Percentiles rank a stretch among this genome's conserved stretches.
Evolutionary conservation across 2,113 vertebrate genomes (phyloP).

Genomic region (Syngnathoides biaculeatus): DNA sequence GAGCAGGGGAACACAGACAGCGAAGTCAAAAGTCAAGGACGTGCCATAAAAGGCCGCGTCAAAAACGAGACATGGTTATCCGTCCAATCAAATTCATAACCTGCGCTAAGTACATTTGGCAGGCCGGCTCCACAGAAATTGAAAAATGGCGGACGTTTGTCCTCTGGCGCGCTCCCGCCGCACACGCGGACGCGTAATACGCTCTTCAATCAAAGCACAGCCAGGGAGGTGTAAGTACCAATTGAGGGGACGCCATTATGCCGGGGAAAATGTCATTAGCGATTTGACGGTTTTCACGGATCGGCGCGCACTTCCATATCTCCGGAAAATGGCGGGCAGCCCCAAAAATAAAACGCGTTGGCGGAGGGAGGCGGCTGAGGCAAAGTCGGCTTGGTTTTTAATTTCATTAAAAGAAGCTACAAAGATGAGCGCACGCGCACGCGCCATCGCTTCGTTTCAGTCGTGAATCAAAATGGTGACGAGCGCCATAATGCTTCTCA

Average conservation of each 20-base stretch:
- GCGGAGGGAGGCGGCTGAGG: neutral
- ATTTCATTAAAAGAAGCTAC: neutral
- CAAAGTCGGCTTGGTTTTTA: neutral
- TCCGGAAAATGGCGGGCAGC: constrained; percentile 41
- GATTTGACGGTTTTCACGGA: constrained; percentile 69
- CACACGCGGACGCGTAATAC: constrained; percentile 6
- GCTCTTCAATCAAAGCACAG: constrained; percentile 48
- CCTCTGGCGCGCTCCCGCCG: constrained; percentile 19
- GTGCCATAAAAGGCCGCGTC: constrained; percentile 24
- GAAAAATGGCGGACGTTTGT: constrained; percentile 45
- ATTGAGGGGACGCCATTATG: constrained; percentile 55
- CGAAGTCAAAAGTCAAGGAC: constrained; percentile 37
- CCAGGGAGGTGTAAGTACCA: constrained; percentile 46
- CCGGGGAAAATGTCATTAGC: constrained; percentile 61
- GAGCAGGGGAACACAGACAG: neutral
- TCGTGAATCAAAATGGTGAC: constrained; percentile 1
- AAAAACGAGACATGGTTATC: constrained; percentile 34
- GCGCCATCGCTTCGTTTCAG: neutral
- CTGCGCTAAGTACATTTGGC: constrained; percentile 43
- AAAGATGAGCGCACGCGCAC: neutral
- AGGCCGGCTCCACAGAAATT: constrained; percentile 34
- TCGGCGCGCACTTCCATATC: constrained; percentile 34
- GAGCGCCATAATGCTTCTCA: constrained; percentile 10
- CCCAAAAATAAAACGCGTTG: constrained; percentile 16
- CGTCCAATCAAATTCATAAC: constrained; percentile 56